These are phyloP conservation scores for Orthosia gothica DNA, from an alignment of 2,888 invertebrate genomes.

Conservation along the genomic window DNA sequence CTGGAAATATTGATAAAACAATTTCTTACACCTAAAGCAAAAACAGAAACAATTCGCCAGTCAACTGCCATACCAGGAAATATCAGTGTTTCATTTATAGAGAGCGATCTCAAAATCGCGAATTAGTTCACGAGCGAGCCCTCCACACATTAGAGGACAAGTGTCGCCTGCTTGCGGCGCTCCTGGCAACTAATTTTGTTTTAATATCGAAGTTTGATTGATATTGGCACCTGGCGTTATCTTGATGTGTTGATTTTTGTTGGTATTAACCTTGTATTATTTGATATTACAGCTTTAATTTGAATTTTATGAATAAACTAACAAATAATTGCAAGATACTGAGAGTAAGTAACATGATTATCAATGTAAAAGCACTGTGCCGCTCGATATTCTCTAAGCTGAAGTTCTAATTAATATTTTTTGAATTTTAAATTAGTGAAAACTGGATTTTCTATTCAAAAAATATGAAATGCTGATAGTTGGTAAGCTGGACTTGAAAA, in stretches of 20 bases:
- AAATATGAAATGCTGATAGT: too few relatives aligned
- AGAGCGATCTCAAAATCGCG: slow-evolving; percentile 22
- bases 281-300: background rate
- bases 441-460: too few relatives aligned
- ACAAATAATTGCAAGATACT: too few relatives aligned
- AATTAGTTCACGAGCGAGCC: slow-evolving; percentile 42
- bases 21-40: too few relatives aligned
- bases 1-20: too few relatives aligned
- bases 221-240: slow-evolving; percentile 12
- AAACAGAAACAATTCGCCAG: slow-evolving; percentile 1
- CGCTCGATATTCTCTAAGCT: too few relatives aligned
- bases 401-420: too few relatives aligned
- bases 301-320: too few relatives aligned
- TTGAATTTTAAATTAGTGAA: too few relatives aligned
- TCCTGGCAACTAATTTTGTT: slow-evolving; percentile 37
- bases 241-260: slow-evolving; percentile 12
- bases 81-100: slow-evolving; percentile 16
- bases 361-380: too few relatives aligned
- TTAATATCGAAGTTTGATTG: slow-evolving; percentile 38
- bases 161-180: slow-evolving; percentile 41
- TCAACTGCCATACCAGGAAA: slow-evolving; percentile 2
- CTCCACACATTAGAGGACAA: slow-evolving; percentile 54
- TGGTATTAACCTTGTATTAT: background rate
- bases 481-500: too few relatives aligned
- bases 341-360: too few relatives aligned